Evolutionary conservation across 2,888 invertebrate genomes (phyloP), one percentile per base, ranked within the genome.

Genomic region (Ennomos fuscantarius): DNA sequence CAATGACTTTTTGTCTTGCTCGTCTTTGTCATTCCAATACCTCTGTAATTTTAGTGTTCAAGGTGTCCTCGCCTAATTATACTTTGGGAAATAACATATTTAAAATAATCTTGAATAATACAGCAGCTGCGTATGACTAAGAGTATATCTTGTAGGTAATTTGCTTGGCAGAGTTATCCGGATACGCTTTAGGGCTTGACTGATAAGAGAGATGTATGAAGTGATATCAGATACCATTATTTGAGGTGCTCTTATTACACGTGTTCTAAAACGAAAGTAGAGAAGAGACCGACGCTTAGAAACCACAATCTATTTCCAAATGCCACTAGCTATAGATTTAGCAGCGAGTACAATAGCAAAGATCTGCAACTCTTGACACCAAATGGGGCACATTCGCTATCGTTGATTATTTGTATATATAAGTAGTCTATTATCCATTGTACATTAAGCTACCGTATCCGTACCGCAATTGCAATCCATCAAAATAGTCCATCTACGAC

Each of bases 401-500:
- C 49, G 44, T 31, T 36, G 35, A 44, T 51, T 45, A 52, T 63
- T 57, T 61, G 60, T 62, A 64, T 24, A 2, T 5, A 24, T 24
- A 24, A 24, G 24, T 62, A 49, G 63, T 9, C 57, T 44, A 68
- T 68, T 63, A 63, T 46, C 46, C 37, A 56, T 57, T 54, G 57
- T 57, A 44, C 13, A 31, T 46, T 40, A 36, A 41, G 60, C 63
- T 53, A 46, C 63, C 60, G 55, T 63, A 59, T 57, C 62, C 60
- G 57, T 63, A 57, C 47, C 55, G 24, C 39, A 34, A 51, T 49
- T 47, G 52, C 57, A 42, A 65, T 57, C 66, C 65, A 77, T 72
- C 64, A 62, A 59, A 71, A 64, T 58, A 63, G 69, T 58, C 66
- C 61, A 65, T 63, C 54, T 53, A 68, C 59, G 56, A 59, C 63